Evolutionary conservation across 2,113 vertebrate genomes (phyloP).

Genomic region (Oncorhynchus masou): DNA sequence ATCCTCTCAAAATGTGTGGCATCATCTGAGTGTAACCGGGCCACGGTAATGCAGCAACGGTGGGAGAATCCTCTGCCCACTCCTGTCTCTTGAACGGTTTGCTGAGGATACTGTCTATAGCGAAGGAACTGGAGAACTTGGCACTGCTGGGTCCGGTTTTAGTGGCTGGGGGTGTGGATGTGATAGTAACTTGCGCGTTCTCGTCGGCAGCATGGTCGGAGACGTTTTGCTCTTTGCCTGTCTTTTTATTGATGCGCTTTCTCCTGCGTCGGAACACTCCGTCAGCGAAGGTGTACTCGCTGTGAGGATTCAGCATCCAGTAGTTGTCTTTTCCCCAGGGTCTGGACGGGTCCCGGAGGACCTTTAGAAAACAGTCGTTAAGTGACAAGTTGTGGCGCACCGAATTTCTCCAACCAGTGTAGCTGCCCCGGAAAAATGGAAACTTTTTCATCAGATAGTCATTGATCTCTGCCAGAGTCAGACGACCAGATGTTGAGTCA

Average conservation of each 20-base stretch:
- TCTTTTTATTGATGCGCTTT: slow-evolving; percentile 82
- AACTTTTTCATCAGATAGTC: slow-evolving; percentile 95
- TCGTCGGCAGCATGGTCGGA: slow-evolving; percentile 29
- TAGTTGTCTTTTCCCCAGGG: slow-evolving; percentile 98
- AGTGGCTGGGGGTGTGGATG: neutral
- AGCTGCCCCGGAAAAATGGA: slow-evolving; percentile 91
- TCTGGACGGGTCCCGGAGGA: slow-evolving; percentile 90
- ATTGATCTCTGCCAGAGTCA: slow-evolving; percentile 95
- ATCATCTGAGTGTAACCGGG: slow-evolving; percentile 45
- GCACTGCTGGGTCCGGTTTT: slow-evolving; percentile 4
- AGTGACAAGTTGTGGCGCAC: slow-evolving; percentile 93
- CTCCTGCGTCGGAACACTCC: slow-evolving; percentile 91
- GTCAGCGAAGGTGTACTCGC: slow-evolving; percentile 95
- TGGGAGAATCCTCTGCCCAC: neutral
- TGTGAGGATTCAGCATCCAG: slow-evolving; percentile 96
- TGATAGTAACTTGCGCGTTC: neutral
- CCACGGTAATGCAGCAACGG: slow-evolving; percentile 56
- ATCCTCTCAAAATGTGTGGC: slow-evolving; percentile 34
- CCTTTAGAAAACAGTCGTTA: slow-evolving; percentile 94
- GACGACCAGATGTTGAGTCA: slow-evolving; percentile 84
- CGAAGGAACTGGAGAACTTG: slow-evolving; percentile 89
- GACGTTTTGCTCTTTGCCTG: slow-evolving; percentile 42
- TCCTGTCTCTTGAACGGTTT: slow-evolving; percentile 77
- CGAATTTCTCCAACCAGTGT: slow-evolving; percentile 96
- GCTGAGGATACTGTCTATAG: slow-evolving; percentile 91